These are phyloP conservation scores for Scomberomorus guttatus DNA, from an alignment of 2,797 vertebrate genomes.

Conservation along the genomic window DNA sequence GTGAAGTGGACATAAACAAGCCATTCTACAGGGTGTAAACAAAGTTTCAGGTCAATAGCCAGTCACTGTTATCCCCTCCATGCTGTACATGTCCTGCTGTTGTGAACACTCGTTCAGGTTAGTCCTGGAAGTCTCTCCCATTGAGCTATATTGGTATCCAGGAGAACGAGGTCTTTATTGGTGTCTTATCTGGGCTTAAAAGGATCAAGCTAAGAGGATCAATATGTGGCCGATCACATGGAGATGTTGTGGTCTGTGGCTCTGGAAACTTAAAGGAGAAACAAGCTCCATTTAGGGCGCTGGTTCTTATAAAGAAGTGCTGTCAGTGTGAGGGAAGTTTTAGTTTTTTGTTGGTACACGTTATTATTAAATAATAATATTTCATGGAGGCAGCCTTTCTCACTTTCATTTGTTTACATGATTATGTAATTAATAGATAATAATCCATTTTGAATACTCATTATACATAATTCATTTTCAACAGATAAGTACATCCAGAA, in stretches of 20 bases:
- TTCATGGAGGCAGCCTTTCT: neutral
- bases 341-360: neutral
- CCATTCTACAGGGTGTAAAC: conserved; percentile 56
- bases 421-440: neutral
- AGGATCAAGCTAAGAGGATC: conserved; percentile 83
- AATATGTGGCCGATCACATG: conserved; percentile 58
- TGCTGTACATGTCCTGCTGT: conserved; percentile 30
- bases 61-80: conserved; percentile 33
- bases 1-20: conserved; percentile 29
- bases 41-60: conserved; percentile 46
- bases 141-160: conserved; percentile 70
- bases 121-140: conserved; percentile 12
- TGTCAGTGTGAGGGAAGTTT: neutral
- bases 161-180: conserved; percentile 66
- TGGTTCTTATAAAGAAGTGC: conserved; percentile 25
- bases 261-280: conserved; percentile 22
- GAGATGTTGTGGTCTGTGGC: conserved; percentile 64
- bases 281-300: neutral
- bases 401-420: neutral
- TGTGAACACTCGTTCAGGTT: conserved; percentile 23
- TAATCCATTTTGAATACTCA: neutral
- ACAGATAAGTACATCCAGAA: conserved; percentile 5
- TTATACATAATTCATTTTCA: neutral
- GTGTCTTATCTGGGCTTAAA: conserved; percentile 77
- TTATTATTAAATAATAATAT: conserved; percentile 4